Base-by-base conservation (phyloP, 1,140 invertebrate species). In the Trypoxylus dichotomus region DNA sequence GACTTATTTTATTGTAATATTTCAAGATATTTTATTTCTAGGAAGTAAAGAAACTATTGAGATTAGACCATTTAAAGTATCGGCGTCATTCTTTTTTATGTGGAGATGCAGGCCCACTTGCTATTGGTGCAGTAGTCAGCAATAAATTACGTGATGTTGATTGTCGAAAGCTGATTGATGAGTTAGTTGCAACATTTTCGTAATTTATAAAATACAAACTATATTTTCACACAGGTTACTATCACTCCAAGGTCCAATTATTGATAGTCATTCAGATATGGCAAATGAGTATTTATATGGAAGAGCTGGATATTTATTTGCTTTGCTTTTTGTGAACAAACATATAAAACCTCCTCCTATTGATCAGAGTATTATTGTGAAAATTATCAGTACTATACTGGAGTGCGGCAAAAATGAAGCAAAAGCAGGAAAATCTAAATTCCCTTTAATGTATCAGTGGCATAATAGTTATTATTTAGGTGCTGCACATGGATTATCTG, bases 231-330 rank as follows among this genome's bases (percentile, higher is more conserved):
- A 42, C 82, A 92, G 91, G 80, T 84, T 92, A 32, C 86, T 89
- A 76, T 82, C 84, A 43, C 81, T 93, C 15, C 85, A 86, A 76
- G 85, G 88, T 78, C 82, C 89, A 80, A 85, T 91, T 78, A 82
- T 90, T 80, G 86, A 89, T 58, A 79, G 84, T 68, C 80, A 84
- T 76, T 85, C 83, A 47, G 87, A 88, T 76, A 83, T 93, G 41
- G 91, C 94, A 1, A 94, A 97, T 90, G 96, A 97, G 87, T 83
- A 96, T 37, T 86, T 97, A 7, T 96, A 95, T 89, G 96, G 96
- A 21, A 89, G 94, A 84, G 90, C 89, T 84, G 96, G 96, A 27
- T 97, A 95, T 86, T 85, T 98, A n/a, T 95, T 90, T 88, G 86
- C 93, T 54, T 85, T 95, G 19, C 83, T 95, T 1, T 94, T 92